Percentiles rank a stretch among this genome's conserved stretches.
Evolutionary conservation across 1,140 invertebrate genomes (phyloP).

Genomic region (Drosophila punjabiensis): DNA sequence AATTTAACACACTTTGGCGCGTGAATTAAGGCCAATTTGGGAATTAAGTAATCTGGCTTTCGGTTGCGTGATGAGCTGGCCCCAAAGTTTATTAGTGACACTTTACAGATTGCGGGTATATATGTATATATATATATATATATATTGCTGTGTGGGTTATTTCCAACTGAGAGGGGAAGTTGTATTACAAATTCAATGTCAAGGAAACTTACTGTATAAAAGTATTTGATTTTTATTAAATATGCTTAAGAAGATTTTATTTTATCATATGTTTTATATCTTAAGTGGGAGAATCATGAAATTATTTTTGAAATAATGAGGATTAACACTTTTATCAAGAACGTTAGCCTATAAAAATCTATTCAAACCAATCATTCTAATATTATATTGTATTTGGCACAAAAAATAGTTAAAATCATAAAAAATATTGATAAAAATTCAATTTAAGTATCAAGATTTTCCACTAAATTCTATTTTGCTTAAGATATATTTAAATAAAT

Average conservation of each 20-base stretch:
- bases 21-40: slow-evolving; percentile 84
- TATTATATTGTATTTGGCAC: no score
- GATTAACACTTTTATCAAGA: no score
- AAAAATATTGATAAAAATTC: neutral
- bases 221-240: neutral
- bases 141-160: neutral
- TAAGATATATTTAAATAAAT: neutral
- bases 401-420: no score
- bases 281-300: neutral
- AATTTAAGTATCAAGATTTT: neutral
- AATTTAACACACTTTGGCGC: slow-evolving; percentile 84
- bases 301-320: neutral
- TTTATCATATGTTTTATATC: neutral
- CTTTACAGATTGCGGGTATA: slow-evolving; percentile 43
- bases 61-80: slow-evolving; percentile 38
- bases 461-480: neutral
- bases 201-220: neutral
- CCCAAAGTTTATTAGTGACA: slow-evolving; percentile 63
- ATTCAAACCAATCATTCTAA: no score
- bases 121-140: neutral
- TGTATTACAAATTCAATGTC: neutral
- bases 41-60: slow-evolving; percentile 82
- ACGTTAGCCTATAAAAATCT: no score
- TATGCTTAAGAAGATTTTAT: neutral
- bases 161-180: neutral